Percentiles rank a stretch among this genome's conserved stretches.
Conservation (phyloP, 2,797 vertebrate genomes). For the Notoglanidium macrostoma region DNA sequence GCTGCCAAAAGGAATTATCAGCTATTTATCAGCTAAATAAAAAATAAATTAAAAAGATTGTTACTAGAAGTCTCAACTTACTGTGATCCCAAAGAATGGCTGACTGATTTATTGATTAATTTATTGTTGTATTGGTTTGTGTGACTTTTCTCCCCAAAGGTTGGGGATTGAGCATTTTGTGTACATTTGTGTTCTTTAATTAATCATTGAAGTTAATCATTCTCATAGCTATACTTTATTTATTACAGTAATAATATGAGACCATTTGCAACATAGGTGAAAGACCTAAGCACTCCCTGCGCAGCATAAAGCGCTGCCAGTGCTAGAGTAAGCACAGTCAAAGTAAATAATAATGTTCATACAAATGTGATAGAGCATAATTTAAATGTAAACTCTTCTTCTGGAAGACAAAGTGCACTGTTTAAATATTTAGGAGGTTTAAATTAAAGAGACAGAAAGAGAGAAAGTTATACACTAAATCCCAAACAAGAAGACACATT, state of each 20-base stretch:
- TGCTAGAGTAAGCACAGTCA: not conserved
- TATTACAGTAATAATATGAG: not conserved
- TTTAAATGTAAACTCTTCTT: not conserved
- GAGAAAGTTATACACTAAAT: slow-evolving; percentile 25
- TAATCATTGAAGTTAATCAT: not conserved
- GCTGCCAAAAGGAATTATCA: not conserved
- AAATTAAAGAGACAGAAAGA: slow-evolving; percentile 11
- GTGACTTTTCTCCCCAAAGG: not conserved
- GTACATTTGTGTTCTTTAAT: not conserved
- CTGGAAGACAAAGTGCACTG: slow-evolving; percentile 63
- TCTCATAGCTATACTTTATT: not conserved
- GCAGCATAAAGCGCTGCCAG: not conserved
- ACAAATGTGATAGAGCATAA: not conserved
- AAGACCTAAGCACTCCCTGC: not conserved
- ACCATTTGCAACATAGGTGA: not conserved
- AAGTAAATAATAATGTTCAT: not conserved
- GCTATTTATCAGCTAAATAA: not conserved
- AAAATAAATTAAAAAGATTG: not conserved
- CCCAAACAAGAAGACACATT: slow-evolving; percentile 19
- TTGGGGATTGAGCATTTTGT: not conserved
- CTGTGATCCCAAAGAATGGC: not conserved
- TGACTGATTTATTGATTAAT: not conserved
- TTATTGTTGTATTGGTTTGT: not conserved
- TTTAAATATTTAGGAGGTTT: slow-evolving; percentile 68
- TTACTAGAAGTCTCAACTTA: not conserved